phyloP scores from a whole-genome alignment of 2,888 invertebrate genomes.

The Drosophila colorata region DNA sequence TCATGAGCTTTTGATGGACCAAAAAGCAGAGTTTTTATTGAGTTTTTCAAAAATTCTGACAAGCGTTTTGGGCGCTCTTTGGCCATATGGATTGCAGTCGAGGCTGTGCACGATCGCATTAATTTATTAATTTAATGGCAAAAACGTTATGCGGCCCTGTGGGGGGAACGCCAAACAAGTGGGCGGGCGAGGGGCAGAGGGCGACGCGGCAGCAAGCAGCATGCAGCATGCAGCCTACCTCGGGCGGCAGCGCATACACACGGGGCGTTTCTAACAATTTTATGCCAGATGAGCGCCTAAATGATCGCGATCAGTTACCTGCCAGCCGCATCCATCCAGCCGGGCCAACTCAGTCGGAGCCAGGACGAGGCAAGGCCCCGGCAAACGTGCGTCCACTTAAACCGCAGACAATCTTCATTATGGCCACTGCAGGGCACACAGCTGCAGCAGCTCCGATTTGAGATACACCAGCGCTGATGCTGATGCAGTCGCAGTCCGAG shows the following conservation, averaged over 20 bases:
- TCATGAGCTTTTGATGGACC: constrained; percentile 50
- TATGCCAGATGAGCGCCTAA: constrained; percentile 81
- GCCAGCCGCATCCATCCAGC: constrained; percentile 49
- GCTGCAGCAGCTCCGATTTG: constrained; percentile 54
- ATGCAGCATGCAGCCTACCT: not conserved
- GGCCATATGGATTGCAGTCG: constrained; percentile 26
- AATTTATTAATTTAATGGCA: constrained; percentile 84
- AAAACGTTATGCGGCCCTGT: constrained; percentile 72
- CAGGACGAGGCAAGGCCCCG: constrained; percentile 3
- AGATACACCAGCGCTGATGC: constrained; percentile 42
- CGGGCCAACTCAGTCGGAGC: constrained; percentile 15
- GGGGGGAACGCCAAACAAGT: not conserved
- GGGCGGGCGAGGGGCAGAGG: constrained; percentile 1
- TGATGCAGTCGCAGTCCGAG: constrained; percentile 21
- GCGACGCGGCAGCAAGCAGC: not conserved
- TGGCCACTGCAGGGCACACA: constrained; percentile 71
- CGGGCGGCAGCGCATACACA: constrained; percentile 59
- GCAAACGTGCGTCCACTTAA: constrained; percentile 80
- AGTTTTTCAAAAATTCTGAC: constrained; percentile 73
- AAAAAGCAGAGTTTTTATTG: constrained; percentile 53
- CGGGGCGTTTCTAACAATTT: constrained; percentile 84
- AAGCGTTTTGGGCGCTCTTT: constrained; percentile 28
- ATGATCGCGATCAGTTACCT: constrained; percentile 76
- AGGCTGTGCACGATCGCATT: constrained; percentile 76
- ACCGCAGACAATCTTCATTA: constrained; percentile 83